Conservation (phyloP, 30 jellyfish, hydroid and myxozoan species). For the Thelohanellus kitauei region DNA sequence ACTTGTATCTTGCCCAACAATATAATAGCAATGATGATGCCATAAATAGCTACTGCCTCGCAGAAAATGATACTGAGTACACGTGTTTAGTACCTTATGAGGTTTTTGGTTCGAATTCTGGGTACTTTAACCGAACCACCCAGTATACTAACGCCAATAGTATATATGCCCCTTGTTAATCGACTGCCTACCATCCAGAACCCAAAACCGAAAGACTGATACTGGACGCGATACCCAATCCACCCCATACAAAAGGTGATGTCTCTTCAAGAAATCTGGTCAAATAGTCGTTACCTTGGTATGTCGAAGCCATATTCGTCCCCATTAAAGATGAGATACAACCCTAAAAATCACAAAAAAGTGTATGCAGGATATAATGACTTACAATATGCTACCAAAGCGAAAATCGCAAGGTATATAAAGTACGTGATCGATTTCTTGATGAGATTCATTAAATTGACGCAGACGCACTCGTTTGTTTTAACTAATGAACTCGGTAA, state of each 20-base stretch:
- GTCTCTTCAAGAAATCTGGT: slow-evolving; percentile 55
- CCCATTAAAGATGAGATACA: too few species aligned
- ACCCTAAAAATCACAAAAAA: too few species aligned
- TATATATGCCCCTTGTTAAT: slow-evolving; percentile 43
- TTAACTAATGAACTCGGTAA: too few species aligned
- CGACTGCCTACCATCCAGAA: slow-evolving; percentile 47
- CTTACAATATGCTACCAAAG: too few species aligned
- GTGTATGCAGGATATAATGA: too few species aligned
- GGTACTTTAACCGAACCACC: slow-evolving; percentile 95
- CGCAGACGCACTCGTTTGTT: too few species aligned
- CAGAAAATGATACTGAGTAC: slow-evolving; percentile 55
- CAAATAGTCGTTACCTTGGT: too few species aligned
- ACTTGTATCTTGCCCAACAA: slow-evolving; percentile 37
- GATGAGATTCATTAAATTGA: too few species aligned
- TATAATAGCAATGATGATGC: slow-evolving; percentile 71
- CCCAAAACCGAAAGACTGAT: slow-evolving; percentile 71
- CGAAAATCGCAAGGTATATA: too few species aligned
- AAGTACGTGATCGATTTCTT: too few species aligned
- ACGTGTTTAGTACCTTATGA: slow-evolving; percentile 26
- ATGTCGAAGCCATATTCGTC: too few species aligned
- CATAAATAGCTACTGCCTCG: slow-evolving; percentile 94
- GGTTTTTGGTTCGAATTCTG: slow-evolving; percentile 60
- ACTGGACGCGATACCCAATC: slow-evolving; percentile 52
- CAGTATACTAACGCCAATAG: slow-evolving; percentile 70
- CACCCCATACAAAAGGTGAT: slow-evolving; percentile 71